Conservation (phyloP, 2,113 vertebrate species). For the Oriolus oriolus region DNA sequence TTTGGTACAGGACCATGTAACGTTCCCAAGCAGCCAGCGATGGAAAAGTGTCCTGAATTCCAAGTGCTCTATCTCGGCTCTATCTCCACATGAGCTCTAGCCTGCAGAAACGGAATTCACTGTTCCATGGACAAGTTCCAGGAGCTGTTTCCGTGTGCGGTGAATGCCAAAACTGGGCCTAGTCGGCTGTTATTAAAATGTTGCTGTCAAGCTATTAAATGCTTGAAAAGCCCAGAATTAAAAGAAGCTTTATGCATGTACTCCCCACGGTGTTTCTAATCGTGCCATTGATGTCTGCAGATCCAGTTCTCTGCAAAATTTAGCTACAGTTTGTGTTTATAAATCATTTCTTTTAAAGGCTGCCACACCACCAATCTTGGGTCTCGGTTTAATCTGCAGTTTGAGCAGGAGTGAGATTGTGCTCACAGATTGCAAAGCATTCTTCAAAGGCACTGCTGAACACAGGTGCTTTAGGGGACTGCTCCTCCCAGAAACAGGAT, state of each 20-base stretch:
- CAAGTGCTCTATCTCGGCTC: background rate
- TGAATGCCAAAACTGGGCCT: constrained; percentile 62
- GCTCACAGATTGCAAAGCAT: background rate
- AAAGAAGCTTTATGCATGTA: constrained; percentile 50
- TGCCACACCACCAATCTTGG: background rate
- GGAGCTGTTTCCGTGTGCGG: constrained; percentile 45
- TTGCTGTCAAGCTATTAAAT: constrained; percentile 67
- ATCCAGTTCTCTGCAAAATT: constrained; percentile 52
- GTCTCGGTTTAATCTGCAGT: background rate
- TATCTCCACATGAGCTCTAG: constrained; percentile 40
- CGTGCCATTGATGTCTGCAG: constrained; percentile 25
- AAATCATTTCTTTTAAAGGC: constrained; percentile 36
- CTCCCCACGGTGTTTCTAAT: constrained; percentile 47
- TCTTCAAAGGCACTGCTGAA: constrained; percentile 24
- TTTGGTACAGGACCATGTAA: accelerated
- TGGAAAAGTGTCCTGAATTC: constrained; percentile 23
- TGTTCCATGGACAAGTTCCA: constrained; percentile 56
- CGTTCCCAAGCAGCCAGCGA: background rate
- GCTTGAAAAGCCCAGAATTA: constrained; percentile 65
- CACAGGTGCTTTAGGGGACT: constrained; percentile 16
- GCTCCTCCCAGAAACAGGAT: background rate
- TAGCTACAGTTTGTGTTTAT: constrained; percentile 64
- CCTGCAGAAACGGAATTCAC: constrained; percentile 57
- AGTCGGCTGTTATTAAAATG: constrained; percentile 67
- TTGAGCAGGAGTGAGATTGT: background rate